Percentiles rank a stretch among this genome's conserved stretches.
These are phyloP conservation scores for Hiodon tergisus DNA, from an alignment of 2,113 vertebrate genomes.

Conservation along the genomic window DNA sequence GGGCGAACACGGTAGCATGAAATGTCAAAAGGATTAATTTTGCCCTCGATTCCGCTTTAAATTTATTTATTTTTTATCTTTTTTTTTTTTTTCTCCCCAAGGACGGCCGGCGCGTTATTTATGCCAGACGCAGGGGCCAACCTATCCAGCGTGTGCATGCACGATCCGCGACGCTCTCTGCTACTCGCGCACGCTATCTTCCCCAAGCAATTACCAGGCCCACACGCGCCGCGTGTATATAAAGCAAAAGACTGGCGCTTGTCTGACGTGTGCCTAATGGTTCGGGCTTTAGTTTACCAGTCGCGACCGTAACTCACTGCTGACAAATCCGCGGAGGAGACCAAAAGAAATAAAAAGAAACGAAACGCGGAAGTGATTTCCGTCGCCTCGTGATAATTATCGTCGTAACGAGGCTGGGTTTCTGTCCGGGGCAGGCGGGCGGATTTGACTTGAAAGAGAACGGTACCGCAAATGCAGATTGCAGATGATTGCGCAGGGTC, in stretches of 20 bases:
- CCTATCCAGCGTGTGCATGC: slow-evolving; percentile 46
- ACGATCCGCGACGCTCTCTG: slow-evolving; percentile 40
- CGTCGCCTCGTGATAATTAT: slow-evolving; percentile 18
- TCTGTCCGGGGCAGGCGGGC: neutral
- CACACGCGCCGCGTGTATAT: slow-evolving; percentile 36
- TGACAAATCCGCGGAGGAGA: slow-evolving; percentile 49
- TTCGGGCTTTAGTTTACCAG: slow-evolving; percentile 46
- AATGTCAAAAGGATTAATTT: slow-evolving; percentile 52
- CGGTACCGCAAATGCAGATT: neutral
- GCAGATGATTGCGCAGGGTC: slow-evolving; percentile 8
- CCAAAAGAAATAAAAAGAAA: slow-evolving; percentile 19
- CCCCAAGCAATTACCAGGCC: slow-evolving; percentile 53
- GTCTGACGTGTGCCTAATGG: slow-evolving; percentile 50
- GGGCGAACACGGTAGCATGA: slow-evolving; percentile 36
- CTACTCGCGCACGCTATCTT: slow-evolving; percentile 59
- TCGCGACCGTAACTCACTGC: slow-evolving; percentile 58
- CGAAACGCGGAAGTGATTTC: neutral
- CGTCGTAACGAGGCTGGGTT: slow-evolving; percentile 5
- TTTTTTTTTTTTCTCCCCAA: slow-evolving; percentile 49
- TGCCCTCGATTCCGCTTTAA: slow-evolving; percentile 34
- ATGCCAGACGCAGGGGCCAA: slow-evolving; percentile 46
- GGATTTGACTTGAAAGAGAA: slow-evolving; percentile 8
- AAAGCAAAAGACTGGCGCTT: slow-evolving; percentile 52
- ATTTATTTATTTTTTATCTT: slow-evolving; percentile 42
- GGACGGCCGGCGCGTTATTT: slow-evolving; percentile 59